phyloP scores from a whole-genome alignment of 1,140 invertebrate genomes.

The Drosophila novamexicana region DNA sequence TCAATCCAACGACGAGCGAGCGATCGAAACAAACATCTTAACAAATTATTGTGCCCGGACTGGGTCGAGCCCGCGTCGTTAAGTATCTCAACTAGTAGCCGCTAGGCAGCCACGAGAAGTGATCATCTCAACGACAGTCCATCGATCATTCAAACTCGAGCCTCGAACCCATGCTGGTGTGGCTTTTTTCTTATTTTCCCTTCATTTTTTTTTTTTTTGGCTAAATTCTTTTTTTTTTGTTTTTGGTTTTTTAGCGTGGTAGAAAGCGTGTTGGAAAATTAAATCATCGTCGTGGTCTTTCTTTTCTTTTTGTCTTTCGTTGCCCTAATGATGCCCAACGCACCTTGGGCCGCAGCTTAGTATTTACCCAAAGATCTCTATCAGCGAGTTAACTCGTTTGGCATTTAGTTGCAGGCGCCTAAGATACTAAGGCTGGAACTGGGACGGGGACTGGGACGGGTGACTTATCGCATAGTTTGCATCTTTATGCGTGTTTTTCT shows the following conservation, averaged over 20 bases:
- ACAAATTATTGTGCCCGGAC: slow-evolving; percentile 70
- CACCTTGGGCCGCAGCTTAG: slow-evolving; percentile 74
- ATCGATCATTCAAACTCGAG: slow-evolving; percentile 72
- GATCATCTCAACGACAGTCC: slow-evolving; percentile 80
- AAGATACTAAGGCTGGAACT: slow-evolving; percentile 14
- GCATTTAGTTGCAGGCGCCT: slow-evolving; percentile 83
- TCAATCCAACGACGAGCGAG: slow-evolving; percentile 24
- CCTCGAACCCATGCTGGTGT: slow-evolving; percentile 57
- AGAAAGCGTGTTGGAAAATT: slow-evolving; percentile 83
- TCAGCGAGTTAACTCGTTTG: slow-evolving; percentile 83
- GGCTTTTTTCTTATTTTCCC: slow-evolving; percentile 7
- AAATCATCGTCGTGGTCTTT: slow-evolving; percentile 75
- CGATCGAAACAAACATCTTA: slow-evolving; percentile 75
- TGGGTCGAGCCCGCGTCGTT: slow-evolving; percentile 43
- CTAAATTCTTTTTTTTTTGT: slow-evolving; percentile 10
- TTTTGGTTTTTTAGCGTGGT: slow-evolving; percentile 38
- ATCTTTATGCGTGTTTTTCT: slow-evolving; percentile 70
- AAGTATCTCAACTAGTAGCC: slow-evolving; percentile 83
- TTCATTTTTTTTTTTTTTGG: slow-evolving; percentile 19
- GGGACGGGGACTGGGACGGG: slow-evolving; percentile 26
- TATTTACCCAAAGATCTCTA: slow-evolving; percentile 78
- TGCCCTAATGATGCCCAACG: slow-evolving; percentile 74
- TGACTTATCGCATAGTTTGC: slow-evolving; percentile 71
- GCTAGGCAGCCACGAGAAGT: slow-evolving; percentile 80
- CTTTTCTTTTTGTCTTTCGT: slow-evolving; percentile 29